A percentile compares a stretch with the other conserved stretches of the same genome.
These are phyloP conservation scores for Zapus hudsonius DNA, from an alignment of 2,113 vertebrate species.

Conservation along the genomic window DNA sequence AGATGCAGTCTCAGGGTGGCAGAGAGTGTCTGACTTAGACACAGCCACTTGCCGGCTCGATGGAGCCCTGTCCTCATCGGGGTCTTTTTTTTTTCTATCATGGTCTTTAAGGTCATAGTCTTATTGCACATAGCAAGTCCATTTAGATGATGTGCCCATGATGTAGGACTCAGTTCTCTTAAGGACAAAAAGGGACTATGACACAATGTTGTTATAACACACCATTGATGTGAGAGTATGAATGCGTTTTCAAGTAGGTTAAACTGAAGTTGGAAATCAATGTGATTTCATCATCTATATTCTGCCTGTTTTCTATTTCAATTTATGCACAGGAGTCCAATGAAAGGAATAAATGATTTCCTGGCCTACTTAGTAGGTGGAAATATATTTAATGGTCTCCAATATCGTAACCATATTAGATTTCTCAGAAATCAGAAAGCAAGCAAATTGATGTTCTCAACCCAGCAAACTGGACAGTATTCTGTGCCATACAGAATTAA, in stretches of 20 bases:
- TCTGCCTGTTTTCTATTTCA: constrained; percentile 8
- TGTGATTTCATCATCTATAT: constrained; percentile 23
- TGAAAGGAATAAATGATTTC: constrained; percentile 51
- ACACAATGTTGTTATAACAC: neutral
- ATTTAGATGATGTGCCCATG: neutral
- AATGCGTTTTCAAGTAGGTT: constrained; percentile 14
- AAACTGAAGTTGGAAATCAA: constrained; percentile 43
- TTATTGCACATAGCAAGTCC: neutral
- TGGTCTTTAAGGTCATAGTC: neutral
- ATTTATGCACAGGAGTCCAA: neutral
- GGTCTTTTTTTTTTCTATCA: neutral
- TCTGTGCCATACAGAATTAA: neutral
- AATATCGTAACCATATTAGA: constrained; percentile 3
- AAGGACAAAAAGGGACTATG: neutral
- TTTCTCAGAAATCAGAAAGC: constrained; percentile 45
- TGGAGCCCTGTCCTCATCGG: neutral
- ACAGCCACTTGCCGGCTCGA: neutral
- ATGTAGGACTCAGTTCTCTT: neutral
- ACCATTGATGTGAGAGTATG: neutral
- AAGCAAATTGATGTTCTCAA: constrained; percentile 26
- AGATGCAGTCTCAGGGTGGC: neutral
- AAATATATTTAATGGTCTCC: constrained; percentile 47
- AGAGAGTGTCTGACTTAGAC: neutral
- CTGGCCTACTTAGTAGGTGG: constrained; percentile 47
- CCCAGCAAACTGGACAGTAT: neutral